These are phyloP conservation scores for Sciurus niger DNA, from an alignment of 2,113 vertebrate species.

Conservation along the genomic window DNA sequence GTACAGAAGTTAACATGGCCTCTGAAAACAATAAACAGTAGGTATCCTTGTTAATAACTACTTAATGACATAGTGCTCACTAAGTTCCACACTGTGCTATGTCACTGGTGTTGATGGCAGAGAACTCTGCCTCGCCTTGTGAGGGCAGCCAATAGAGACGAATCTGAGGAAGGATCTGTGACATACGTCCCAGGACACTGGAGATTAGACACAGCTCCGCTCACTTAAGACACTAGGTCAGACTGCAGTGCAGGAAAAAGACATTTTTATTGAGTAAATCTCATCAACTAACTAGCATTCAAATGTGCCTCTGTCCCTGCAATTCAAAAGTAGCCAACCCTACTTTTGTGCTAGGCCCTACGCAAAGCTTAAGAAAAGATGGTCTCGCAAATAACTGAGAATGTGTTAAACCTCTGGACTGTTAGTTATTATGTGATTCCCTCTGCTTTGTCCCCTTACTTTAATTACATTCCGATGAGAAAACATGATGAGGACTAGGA, in stretches of 20 bases:
- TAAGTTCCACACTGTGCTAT: not conserved
- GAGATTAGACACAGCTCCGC: constrained; percentile 62
- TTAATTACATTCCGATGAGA: constrained; percentile 73
- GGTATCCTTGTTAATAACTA: not conserved
- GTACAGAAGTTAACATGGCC: not conserved
- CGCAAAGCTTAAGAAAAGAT: constrained; percentile 55
- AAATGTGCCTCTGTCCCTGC: constrained; percentile 72
- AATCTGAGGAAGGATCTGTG: constrained; percentile 28
- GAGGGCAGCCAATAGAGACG: constrained; percentile 57
- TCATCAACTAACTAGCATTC: constrained; percentile 77
- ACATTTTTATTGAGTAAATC: constrained; percentile 79
- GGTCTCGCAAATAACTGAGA: constrained; percentile 60
- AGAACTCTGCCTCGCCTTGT: not conserved
- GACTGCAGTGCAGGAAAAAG: constrained; percentile 77
- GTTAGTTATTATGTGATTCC: constrained; percentile 25
- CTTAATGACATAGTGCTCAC: not conserved
- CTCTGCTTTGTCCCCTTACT: not conserved
- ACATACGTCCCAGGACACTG: constrained; percentile 63
- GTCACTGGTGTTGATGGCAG: not conserved
- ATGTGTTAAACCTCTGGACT: not conserved
- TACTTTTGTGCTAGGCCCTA: not conserved
- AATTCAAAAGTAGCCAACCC: constrained; percentile 47
- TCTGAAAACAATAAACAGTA: constrained; percentile 2
- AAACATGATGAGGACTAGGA: constrained; percentile 58
- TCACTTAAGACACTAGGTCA: constrained; percentile 78